phyloP scores from a whole-genome alignment of 2,113 vertebrate species.

The Colistium nudipinnis region DNA sequence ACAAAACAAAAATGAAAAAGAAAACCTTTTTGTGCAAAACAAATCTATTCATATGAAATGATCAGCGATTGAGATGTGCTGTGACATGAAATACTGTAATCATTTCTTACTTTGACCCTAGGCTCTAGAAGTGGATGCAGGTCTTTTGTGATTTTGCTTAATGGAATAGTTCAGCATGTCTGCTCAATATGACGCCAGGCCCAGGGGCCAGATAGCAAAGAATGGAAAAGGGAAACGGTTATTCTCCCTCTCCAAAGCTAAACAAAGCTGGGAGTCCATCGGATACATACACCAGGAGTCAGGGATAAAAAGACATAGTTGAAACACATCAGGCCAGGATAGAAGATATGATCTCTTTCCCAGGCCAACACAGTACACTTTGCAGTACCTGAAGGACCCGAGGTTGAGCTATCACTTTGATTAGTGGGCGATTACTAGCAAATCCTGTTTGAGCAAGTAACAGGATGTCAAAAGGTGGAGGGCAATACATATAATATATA shows the following conservation, averaged over 20 bases:
- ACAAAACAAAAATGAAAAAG: background rate
- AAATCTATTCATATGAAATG: background rate
- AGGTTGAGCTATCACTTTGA: too few species aligned
- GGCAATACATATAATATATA: background rate
- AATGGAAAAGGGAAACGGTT: background rate
- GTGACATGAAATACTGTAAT: background rate
- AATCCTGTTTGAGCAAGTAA: too few species aligned
- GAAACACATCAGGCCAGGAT: background rate
- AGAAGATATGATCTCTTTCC: background rate
- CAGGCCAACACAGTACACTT: too few species aligned
- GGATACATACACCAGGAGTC: background rate
- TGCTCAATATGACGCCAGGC: background rate
- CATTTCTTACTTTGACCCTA: background rate
- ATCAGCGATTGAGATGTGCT: background rate
- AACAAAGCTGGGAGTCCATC: background rate
- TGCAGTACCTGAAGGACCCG: too few species aligned
- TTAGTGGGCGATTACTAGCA: too few species aligned
- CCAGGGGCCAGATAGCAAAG: background rate
- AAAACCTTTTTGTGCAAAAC: background rate
- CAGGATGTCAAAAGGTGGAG: background rate
- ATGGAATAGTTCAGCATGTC: background rate
- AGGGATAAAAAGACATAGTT: background rate
- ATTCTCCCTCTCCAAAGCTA: too few species aligned
- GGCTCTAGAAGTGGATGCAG: background rate
- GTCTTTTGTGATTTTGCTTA: background rate